These are phyloP conservation scores for Tenrec ecaudatus DNA, from an alignment of 2,113 vertebrate genomes.

Conservation along the genomic window DNA sequence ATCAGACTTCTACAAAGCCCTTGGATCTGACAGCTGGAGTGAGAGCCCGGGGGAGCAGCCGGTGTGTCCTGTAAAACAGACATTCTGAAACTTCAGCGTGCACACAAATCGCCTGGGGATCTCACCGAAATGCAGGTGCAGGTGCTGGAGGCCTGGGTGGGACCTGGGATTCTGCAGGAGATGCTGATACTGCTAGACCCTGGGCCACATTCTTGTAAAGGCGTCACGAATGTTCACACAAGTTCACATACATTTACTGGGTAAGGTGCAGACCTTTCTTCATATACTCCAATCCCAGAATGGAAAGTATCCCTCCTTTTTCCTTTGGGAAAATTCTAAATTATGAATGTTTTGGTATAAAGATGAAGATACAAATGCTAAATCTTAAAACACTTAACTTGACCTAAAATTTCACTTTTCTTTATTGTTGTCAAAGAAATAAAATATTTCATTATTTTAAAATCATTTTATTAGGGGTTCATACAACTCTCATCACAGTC, in stretches of 20 bases:
- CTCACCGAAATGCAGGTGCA: background rate
- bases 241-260: background rate
- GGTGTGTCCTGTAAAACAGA: fast-evolving
- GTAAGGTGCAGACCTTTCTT: background rate
- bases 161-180: no score
- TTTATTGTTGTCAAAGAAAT: background rate
- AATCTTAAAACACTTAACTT: background rate
- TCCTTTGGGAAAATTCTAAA: background rate
- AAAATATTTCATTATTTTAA: background rate
- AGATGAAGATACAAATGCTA: background rate
- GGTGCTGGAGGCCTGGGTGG: fast-evolving
- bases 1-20: background rate
- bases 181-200: background rate
- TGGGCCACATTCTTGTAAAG: background rate
- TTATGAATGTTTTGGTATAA: background rate
- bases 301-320: background rate
- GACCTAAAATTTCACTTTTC: background rate
- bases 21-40: background rate
- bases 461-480: no score
- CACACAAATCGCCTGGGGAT: fast-evolving
- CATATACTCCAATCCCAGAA: background rate
- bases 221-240: background rate
- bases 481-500: no score
- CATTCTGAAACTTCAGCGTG: fast-evolving
- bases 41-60: background rate